phyloP scores from a whole-genome alignment of 2,113 vertebrate genomes.

The Stigmatopora argus region DNA sequence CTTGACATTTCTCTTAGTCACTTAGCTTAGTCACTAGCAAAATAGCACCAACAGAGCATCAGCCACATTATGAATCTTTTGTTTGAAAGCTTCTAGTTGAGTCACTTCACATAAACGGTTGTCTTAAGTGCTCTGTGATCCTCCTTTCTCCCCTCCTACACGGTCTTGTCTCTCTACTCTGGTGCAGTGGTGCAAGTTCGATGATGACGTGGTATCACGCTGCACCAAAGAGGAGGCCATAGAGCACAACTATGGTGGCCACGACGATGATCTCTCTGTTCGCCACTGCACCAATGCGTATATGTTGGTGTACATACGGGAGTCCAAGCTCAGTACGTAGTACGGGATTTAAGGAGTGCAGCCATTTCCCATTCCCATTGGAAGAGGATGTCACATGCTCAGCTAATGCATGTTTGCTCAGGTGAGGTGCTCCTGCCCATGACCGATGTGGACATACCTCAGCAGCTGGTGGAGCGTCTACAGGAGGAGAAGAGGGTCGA shows the following conservation, averaged over 20 bases:
- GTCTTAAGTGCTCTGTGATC: conserved; percentile 36
- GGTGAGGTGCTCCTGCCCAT: conserved; percentile 93
- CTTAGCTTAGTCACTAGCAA: not conserved
- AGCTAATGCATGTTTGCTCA: conserved; percentile 31
- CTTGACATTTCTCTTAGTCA: not conserved
- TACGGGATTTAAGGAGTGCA: not conserved
- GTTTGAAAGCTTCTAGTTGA: not conserved
- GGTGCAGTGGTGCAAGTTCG: conserved; percentile 95
- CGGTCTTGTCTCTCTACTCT: not conserved
- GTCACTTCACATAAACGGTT: conserved; percentile 10
- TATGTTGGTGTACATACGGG: conserved; percentile 98
- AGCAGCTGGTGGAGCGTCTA: conserved; percentile 92
- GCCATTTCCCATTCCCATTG: not conserved
- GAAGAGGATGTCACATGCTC: not conserved
- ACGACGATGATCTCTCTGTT: conserved; percentile 93
- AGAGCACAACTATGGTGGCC: conserved; percentile 96
- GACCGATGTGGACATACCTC: conserved; percentile 94
- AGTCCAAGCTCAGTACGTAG: conserved; percentile 91
- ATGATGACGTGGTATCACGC: conserved; percentile 93
- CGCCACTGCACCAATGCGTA: conserved; percentile 97
- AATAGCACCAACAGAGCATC: conserved; percentile 1
- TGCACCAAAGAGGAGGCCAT: conserved; percentile 98
- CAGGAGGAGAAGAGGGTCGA: conserved; percentile 98
- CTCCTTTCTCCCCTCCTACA: not conserved
- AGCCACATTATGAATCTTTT: not conserved